phyloP scores from a whole-genome alignment of 2,888 invertebrate genomes.

The Caenorhabditis afra region DNA sequence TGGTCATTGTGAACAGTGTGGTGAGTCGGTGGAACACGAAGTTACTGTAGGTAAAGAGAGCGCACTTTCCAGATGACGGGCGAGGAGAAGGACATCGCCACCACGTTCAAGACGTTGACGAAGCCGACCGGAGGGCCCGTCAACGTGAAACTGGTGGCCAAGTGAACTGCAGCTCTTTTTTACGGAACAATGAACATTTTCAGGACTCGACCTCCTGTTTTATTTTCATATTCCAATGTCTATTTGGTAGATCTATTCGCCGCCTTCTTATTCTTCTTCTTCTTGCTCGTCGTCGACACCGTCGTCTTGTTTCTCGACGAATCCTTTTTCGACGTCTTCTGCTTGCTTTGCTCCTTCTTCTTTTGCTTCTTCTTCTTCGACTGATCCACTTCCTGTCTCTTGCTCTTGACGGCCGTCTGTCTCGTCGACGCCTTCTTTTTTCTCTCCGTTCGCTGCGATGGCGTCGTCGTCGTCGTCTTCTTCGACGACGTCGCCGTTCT shows the following conservation, averaged over 20 bases:
- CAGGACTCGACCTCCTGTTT: too few relatives aligned
- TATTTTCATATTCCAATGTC: too few relatives aligned
- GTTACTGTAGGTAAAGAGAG: too few relatives aligned
- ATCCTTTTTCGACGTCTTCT: neutral
- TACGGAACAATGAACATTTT: too few relatives aligned
- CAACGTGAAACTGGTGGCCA: neutral
- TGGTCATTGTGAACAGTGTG: constrained; percentile 22
- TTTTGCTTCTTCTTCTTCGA: neutral
- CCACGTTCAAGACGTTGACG: neutral
- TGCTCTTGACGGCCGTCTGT: neutral
- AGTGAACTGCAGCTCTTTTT: too few relatives aligned
- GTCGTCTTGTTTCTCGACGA: neutral
- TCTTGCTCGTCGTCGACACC: too few relatives aligned
- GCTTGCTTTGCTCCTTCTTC: neutral
- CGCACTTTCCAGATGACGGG: neutral
- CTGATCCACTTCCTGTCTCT: neutral
- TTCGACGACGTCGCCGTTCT: too few relatives aligned
- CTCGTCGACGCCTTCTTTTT: neutral
- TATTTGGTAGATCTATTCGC: too few relatives aligned
- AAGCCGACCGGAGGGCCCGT: constrained; percentile 8
- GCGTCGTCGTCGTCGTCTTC: neutral
- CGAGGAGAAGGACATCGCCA: constrained; percentile 12
- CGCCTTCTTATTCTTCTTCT: too few relatives aligned
- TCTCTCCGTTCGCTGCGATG: neutral
- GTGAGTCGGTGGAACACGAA: neutral